Percentiles rank a stretch among this genome's conserved stretches.
Conservation (phyloP, 2,797 vertebrate genomes). For the Fringilla coelebs region DNA sequence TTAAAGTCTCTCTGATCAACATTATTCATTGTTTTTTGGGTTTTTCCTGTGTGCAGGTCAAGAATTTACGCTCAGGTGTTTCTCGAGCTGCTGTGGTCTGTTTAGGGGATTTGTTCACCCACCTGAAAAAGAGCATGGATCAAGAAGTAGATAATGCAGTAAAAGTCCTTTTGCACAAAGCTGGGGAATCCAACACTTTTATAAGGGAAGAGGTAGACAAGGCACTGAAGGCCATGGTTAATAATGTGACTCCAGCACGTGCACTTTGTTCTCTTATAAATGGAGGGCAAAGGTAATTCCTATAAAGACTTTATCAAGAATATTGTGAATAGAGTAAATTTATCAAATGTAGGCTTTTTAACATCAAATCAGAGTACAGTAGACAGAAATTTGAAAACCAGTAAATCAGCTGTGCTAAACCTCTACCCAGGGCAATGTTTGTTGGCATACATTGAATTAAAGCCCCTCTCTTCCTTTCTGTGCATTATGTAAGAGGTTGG, state of each 20-base stretch:
- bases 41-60: slow-evolving; percentile 82
- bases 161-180: slow-evolving; percentile 89
- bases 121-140: slow-evolving; percentile 91
- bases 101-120: slow-evolving; percentile 87
- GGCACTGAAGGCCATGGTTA: slow-evolving; percentile 89
- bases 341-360: neutral
- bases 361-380: neutral
- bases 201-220: slow-evolving; percentile 92
- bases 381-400: neutral
- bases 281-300: slow-evolving; percentile 87
- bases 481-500: rapidly evolving
- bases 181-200: slow-evolving; percentile 90
- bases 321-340: neutral
- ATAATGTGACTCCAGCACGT: slow-evolving; percentile 88
- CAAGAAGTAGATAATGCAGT: slow-evolving; percentile 90
- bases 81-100: slow-evolving; percentile 90
- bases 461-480: neutral
- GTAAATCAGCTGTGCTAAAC: neutral
- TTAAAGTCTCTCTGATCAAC: neutral
- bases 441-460: neutral
- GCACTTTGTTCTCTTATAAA: slow-evolving; percentile 84
- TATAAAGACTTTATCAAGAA: slow-evolving; percentile 7
- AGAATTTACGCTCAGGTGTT: slow-evolving; percentile 93
- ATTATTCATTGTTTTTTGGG: slow-evolving; percentile 47
- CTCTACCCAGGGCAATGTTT: neutral